Evolutionary conservation across 2,113 vertebrate species (phyloP).

Genomic region (Panurus biarmicus): DNA sequence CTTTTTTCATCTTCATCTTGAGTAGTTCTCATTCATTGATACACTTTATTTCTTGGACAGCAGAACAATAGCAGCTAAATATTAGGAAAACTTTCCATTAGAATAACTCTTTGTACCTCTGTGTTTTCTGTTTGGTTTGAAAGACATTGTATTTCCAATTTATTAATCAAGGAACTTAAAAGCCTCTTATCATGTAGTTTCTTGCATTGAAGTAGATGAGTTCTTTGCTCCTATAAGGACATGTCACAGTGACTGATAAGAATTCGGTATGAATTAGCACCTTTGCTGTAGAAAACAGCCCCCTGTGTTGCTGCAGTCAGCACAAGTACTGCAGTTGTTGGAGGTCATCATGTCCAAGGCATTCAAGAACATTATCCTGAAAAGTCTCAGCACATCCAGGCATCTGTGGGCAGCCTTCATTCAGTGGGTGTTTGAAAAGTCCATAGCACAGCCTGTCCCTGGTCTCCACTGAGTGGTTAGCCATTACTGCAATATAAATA

Average conservation of each 20-base stretch:
- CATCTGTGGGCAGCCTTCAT: background rate
- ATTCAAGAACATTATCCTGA: background rate
- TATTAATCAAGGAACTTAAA: background rate
- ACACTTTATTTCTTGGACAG: background rate
- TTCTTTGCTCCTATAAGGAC: background rate
- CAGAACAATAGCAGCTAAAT: background rate
- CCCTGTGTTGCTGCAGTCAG: background rate
- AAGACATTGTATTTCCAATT: background rate
- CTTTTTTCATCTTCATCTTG: background rate
- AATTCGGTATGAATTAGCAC: background rate
- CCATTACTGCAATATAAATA: constrained; percentile 48
- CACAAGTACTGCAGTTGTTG: background rate
- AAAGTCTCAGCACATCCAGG: background rate
- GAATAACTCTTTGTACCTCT: background rate
- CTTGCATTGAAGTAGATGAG: background rate
- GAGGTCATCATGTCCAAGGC: background rate
- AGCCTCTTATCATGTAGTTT: background rate
- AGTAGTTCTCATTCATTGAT: background rate
- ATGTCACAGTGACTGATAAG: background rate
- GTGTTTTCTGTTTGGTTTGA: background rate
- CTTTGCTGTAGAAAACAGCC: background rate
- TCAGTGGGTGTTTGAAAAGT: background rate
- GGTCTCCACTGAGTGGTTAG: constrained; percentile 29
- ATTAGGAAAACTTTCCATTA: background rate
- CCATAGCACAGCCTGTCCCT: constrained; percentile 23